Base-by-base conservation (phyloP, 1,140 invertebrate species). In the Papilio dardanus region DNA sequence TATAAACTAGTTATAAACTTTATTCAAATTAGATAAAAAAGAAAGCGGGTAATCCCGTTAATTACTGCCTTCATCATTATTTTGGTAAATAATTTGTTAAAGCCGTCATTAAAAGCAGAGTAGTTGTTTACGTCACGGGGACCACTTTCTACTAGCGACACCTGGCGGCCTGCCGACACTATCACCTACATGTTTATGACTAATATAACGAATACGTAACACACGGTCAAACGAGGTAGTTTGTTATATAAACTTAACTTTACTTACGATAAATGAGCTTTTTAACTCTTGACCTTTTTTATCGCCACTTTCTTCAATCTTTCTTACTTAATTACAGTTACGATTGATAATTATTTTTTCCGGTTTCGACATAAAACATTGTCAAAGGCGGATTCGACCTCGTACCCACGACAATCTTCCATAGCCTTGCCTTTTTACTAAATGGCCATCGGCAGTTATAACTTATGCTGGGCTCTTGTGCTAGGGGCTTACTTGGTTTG, bases 61-160 rank as follows among this genome's bases (percentile, higher is more conserved):
- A 28, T 62, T 10, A 28, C 24, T 30, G 30, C 0, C 3, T 28
- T 28, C 12, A 62, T 12, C 6, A 24, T 50, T 50, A 50, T 37
- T 37, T 50, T n/a, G n/a, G n/a, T n/a, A 50, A 50, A 8, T 50
- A 10, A 28, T 62, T 62, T 54, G 8, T 16, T 62, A 14, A 14
- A 30, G 24, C 12, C 6, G 5, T 46, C 12, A 30, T 28, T 62
- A 28, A 62, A 62, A 4, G 10, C 24, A 58, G 10, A 62, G 21
- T 62, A 10, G 54, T 62, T 62, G 50, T 58, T 30, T 28, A 58
- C 24, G 21, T 3, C 24, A 62, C 54, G 54, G 10, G 42, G 42
- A 46, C n/a, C 54, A 28, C 54, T 62, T 62, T 62, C 54, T 62
- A 62, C 54, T 28, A 14, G 54, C 54, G 54, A 30, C 54, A 62